phyloP scores from a whole-genome alignment of 2,797 vertebrate species.

The Pyrocephalus nanus region DNA sequence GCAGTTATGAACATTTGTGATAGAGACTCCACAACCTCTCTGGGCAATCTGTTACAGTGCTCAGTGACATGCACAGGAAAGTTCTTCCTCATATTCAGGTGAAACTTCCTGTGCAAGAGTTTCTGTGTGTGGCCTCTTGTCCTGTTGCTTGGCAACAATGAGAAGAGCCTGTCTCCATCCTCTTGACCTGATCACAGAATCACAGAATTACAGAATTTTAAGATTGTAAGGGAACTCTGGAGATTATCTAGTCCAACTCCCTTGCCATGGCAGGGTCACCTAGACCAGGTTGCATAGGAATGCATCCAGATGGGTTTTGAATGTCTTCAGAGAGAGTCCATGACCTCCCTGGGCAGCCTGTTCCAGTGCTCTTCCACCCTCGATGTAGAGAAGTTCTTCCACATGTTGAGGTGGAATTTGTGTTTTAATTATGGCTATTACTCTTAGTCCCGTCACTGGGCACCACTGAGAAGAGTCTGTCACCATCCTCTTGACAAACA shows the following conservation, averaged over 20 bases:
- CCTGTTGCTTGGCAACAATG: neutral
- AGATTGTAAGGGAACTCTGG: neutral
- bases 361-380: neutral
- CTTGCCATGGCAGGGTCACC: rapidly evolving
- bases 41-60: neutral
- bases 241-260: neutral
- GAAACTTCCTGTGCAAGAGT: neutral
- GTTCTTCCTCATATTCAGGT: neutral
- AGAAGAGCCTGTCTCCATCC: neutral
- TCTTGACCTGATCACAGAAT: neutral
- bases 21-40: neutral
- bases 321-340: neutral
- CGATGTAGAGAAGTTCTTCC: neutral
- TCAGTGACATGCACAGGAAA: neutral
- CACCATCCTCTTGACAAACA: neutral
- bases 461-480: neutral
- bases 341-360: neutral
- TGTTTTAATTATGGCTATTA: neutral
- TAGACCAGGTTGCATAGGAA: neutral
- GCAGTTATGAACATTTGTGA: neutral
- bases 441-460: neutral
- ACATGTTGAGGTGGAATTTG: neutral
- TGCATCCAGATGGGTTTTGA: neutral
- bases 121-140: neutral
- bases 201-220: neutral